Evolutionary conservation across 2,888 invertebrate genomes (phyloP), one percentile per base, ranked within the genome.

Genomic region (Serripes groenlandicus): DNA sequence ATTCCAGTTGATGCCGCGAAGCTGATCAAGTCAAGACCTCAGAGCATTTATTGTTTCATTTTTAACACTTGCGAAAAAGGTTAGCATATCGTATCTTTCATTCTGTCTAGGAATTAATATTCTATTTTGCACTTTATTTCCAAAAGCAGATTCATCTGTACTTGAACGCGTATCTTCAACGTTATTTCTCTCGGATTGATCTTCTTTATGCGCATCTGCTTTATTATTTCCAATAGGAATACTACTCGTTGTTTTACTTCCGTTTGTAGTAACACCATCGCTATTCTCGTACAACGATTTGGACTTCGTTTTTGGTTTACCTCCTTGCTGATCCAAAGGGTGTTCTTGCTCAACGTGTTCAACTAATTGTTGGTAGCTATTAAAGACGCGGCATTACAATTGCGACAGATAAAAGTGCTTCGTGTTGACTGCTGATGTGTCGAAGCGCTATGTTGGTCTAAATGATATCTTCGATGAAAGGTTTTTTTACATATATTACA

Each of bases 1-100:
- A 64, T 84, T 76, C 80, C 78, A 84, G 64, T 81, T 84, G 37
- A 86, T 81, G 9, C 77, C 75, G 21, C 70, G 58, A 35, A 62
- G 52, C 49, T 30, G 42, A 23, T 28, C 42, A 30, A 30, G 49
- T 30, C 74, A 42, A 15, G 74, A 37, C 34, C 30, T 26, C 15
- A 74, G 32, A 62, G 26, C 37, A 11, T n/a, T 52, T 26, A 23
- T 42, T 15, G 64, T 42, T 64, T 64, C 52, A 49, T 74, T 64
- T 23, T 26, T 74, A 21, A 11, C 35, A 74, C 37, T 74, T 15
- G 74, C 74, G 62, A 74, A 74, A 74, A 74, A 84, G 32, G 64
- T 37, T 18, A 84, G 58, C 5, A 81, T 30, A 42, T 84, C 80
- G 56, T 84, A 78, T 49, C 64, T 49, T 68, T 81, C 60, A 62